phyloP scores from a whole-genome alignment of 2,888 invertebrate genomes.

The Rhabditoides inermis region DNA sequence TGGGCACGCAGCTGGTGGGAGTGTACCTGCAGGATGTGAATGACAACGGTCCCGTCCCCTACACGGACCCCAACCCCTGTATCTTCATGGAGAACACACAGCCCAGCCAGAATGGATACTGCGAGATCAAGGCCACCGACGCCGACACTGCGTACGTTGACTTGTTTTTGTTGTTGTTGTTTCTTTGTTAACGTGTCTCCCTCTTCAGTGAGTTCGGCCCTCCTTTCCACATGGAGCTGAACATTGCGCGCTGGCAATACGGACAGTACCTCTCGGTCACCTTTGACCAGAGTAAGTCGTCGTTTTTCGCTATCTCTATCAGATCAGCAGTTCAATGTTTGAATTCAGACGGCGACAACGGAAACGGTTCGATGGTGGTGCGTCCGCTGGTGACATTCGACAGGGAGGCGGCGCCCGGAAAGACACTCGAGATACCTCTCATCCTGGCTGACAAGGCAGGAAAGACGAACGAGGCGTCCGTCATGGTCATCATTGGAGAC shows the following conservation, averaged over 20 bases:
- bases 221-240: conserved; percentile 67
- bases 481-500: conserved; percentile 82
- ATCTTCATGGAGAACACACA: conserved; percentile 85
- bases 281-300: conserved; percentile 78
- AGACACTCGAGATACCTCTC: conserved; percentile 82
- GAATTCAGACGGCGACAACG: conserved; percentile 77
- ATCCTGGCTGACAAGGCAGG: conserved; percentile 93
- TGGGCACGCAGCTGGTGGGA: conserved; percentile 70
- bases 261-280: conserved; percentile 84
- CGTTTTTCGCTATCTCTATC: background rate
- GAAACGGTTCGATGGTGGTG: conserved; percentile 95
- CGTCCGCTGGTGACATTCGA: conserved; percentile 65
- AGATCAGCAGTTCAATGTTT: background rate
- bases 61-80: conserved; percentile 81
- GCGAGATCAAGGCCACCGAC: conserved; percentile 47
- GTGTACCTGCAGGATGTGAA: conserved; percentile 77
- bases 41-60: conserved; percentile 79
- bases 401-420: conserved; percentile 28
- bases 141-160: conserved; percentile 37
- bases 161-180: conserved; percentile 58
- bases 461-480: conserved; percentile 45
- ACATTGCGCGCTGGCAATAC: conserved; percentile 31
- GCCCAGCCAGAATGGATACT: conserved; percentile 67
- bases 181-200: no score
- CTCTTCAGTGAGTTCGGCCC: conserved; percentile 62